Evolutionary conservation across 2,888 invertebrate species (phyloP).

Genomic region (Drosophila diplacantha): DNA sequence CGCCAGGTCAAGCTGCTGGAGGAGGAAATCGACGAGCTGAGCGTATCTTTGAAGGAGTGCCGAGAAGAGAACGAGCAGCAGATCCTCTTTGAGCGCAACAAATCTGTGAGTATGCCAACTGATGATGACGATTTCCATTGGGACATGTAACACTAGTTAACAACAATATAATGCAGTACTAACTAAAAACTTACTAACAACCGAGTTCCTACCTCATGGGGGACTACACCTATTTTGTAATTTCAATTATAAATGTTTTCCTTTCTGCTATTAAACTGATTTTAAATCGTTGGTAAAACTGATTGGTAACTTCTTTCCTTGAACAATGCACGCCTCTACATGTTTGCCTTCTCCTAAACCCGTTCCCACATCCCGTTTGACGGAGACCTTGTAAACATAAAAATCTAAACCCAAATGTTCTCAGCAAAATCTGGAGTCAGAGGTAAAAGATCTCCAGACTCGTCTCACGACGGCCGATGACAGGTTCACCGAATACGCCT

Average conservation of each 20-base stretch:
- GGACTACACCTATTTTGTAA: conserved; percentile 29
- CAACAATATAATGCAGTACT: conserved; percentile 18
- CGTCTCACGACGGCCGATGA: conserved; percentile 75
- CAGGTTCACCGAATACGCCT: conserved; percentile 75
- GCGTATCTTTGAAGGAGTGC: conserved; percentile 81
- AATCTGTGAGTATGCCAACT: conserved; percentile 80
- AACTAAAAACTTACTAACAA: conserved; percentile 10
- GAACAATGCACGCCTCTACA: conserved; percentile 14
- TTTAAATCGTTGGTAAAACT: conserved; percentile 25
- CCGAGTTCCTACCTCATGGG: conserved; percentile 5
- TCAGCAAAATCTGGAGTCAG: conserved; percentile 73
- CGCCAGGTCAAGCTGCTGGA: conserved; percentile 81
- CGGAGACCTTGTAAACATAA: conserved; percentile 22
- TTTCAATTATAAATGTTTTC: conserved; percentile 29
- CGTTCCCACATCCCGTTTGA: neutral
- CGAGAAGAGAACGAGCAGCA: conserved; percentile 80
- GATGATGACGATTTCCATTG: conserved; percentile 66
- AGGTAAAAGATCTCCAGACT: conserved; percentile 72
- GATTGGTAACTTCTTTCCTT: conserved; percentile 32
- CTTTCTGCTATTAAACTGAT: conserved; percentile 36
- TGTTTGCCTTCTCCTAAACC: conserved; percentile 1
- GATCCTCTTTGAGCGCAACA: conserved; percentile 79
- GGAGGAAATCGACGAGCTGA: conserved; percentile 86
- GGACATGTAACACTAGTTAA: conserved; percentile 49
- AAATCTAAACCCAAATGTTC: conserved; percentile 38